Evolutionary conservation across 2,888 invertebrate species (phyloP).

Genomic region (Ormyrus thymus): DNA sequence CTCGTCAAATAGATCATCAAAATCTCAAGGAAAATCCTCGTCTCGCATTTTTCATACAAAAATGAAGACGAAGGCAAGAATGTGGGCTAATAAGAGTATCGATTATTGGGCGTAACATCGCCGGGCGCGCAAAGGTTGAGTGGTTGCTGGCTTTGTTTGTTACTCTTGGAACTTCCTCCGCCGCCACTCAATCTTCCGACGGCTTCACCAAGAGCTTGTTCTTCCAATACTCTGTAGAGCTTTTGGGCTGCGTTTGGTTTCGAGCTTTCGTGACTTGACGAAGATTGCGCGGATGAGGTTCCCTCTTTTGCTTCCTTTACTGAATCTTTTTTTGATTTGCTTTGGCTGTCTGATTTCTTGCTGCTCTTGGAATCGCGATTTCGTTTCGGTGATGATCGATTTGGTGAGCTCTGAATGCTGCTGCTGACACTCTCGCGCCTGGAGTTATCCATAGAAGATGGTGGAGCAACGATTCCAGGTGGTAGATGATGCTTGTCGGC

Average conservation of each 20-base stretch:
- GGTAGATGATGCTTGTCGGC: constrained; percentile 55
- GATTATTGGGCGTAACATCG: constrained; percentile 37
- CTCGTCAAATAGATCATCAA: constrained; percentile 11
- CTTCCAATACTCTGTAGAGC: constrained; percentile 73
- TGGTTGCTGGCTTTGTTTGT: constrained; percentile 9
- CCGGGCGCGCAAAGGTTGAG: constrained; percentile 30
- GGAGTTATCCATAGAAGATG: constrained; percentile 66
- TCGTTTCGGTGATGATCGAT: constrained; percentile 67
- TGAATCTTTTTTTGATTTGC: constrained; percentile 33
- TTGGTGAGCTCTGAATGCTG: constrained; percentile 67
- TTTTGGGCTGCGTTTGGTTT: constrained; percentile 68
- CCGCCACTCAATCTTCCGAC: constrained; percentile 19
- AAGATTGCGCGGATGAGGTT: too few relatives aligned
- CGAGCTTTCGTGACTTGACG: constrained; percentile 60
- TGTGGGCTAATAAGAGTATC: constrained; percentile 40
- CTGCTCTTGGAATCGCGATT: constrained; percentile 54
- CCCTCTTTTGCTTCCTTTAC: constrained; percentile 19
- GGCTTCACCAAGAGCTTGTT: constrained; percentile 70
- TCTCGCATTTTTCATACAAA: background rate
- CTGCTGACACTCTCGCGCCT: constrained; percentile 68
- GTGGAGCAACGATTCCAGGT: constrained; percentile 58
- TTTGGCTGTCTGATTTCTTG: constrained; percentile 3
- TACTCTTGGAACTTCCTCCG: background rate
- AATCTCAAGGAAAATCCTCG: constrained; percentile 7
- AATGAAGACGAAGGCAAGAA: background rate